These are phyloP conservation scores for Hydrozoanthus tunicans DNA, from an alignment of 64 coral and sea anemone genomes.

Conservation along the genomic window DNA sequence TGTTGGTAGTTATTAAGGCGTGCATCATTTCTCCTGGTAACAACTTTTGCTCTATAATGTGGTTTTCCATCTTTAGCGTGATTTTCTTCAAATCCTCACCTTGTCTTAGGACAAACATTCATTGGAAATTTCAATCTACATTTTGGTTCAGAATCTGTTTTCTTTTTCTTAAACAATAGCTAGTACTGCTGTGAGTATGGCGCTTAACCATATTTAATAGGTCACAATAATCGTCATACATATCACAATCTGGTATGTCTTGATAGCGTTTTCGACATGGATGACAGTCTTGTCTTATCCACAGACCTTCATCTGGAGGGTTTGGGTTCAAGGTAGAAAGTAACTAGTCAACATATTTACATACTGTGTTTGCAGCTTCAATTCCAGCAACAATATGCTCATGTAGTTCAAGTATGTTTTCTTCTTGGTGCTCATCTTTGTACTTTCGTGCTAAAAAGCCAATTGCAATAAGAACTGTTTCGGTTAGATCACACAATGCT, in stretches of 20 bases:
- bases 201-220: conserved; percentile 48
- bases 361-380: conserved; percentile 10
- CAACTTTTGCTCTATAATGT: conserved; percentile 11
- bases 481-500: background rate
- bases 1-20: conserved; percentile 5
- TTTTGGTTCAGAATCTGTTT: conserved; percentile 10
- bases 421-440: no score
- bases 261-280: conserved; percentile 12
- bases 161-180: conserved; percentile 31
- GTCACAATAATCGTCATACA: conserved; percentile 28
- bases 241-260: conserved; percentile 27
- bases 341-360: conserved; percentile 47
- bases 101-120: background rate
- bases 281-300: conserved; percentile 39
- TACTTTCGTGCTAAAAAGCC: no score
- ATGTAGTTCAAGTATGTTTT: no score
- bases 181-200: conserved; percentile 26
- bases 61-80: background rate
- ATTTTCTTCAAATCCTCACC: background rate
- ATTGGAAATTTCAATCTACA: conserved; percentile 47
- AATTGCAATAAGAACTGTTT: no score
- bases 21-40: background rate
- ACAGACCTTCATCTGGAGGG: conserved; percentile 7
- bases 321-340: conserved; percentile 27
- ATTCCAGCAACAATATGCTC: no score